Base-by-base conservation (phyloP, 2,113 vertebrate genomes). In the Tetrao urogallus region DNA sequence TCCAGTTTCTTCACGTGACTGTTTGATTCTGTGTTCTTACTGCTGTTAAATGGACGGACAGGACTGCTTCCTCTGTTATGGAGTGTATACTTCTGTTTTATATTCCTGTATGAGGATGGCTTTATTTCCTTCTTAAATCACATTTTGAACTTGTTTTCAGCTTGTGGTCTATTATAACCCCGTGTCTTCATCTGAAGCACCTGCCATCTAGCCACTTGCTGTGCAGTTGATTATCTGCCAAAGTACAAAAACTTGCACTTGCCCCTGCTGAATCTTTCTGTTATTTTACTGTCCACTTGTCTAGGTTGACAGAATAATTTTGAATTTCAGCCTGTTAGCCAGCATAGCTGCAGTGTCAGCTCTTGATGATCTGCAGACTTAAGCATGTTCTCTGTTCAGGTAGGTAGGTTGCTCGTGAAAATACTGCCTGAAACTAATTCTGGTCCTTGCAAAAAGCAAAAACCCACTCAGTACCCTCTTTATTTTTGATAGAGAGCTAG, bases 361-460 rank as follows among this genome's bases (percentile, higher is more conserved):
- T 87, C 24, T 22, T 67, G 78, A n/a, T 69, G 11, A 47, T n/a
- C 1, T 7, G 32, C 42, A 79, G 54, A 61, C 74, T 48, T 50
- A 60, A 82, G 19, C 0, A 0, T 24, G 15, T 86, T 24, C 48
- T 88, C 40, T 70, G 8, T 36, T 88, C 13, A 24, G 6, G 82
- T 86, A 13, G 15, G 24, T 73, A n/a, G 20, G 30, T 52, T 93
- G 67, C 54, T 82, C 36, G 65, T 57, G 48, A 40, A 80, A 73
- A 36, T 10, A 10, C 4, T 70, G 14, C 13, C 40, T 76, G 54
- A 79, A 91, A 80, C 63, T 28, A 76, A 66, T 79, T 88, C 71
- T 91, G 48, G 38, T 65, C 13, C 48, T 57, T 82, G 48, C 58
- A 48, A 82, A 86, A 94, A 13, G 48, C 63, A 57, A 82, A 86